A percentile compares a stretch with the other conserved stretches of the same genome.
Evolutionary conservation across 2,113 vertebrate genomes (phyloP).

Genomic region (Corapipo altera): DNA sequence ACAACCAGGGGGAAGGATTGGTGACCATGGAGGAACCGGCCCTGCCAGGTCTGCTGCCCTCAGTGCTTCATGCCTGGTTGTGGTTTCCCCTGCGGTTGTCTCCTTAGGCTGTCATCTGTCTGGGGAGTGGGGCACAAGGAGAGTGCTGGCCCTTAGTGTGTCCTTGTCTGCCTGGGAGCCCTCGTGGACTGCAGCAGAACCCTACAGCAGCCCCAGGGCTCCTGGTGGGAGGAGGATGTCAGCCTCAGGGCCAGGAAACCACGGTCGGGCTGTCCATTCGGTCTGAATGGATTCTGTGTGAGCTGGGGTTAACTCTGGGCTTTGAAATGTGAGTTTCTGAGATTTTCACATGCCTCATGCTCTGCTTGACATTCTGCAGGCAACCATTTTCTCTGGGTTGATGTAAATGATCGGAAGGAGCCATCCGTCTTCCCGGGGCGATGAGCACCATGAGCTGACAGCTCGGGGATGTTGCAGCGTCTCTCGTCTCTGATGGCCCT

Average conservation of each 20-base stretch:
- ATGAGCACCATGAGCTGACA: slow-evolving; percentile 4
- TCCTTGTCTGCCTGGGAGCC: neutral
- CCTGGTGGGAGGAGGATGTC: neutral
- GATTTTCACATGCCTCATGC: neutral
- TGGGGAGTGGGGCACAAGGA: neutral
- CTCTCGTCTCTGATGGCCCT: neutral
- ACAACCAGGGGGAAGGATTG: accelerated
- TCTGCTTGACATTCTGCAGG: slow-evolving; percentile 25
- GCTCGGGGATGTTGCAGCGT: neutral
- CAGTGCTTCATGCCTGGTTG: neutral
- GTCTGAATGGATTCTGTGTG: neutral
- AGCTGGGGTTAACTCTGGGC: neutral
- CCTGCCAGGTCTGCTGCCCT: neutral
- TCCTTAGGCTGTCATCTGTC: neutral
- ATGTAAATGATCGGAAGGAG: neutral
- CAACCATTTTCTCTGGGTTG: neutral
- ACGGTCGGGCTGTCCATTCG: accelerated
- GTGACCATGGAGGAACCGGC: accelerated
- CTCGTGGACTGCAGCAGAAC: neutral
- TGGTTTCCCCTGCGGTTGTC: neutral
- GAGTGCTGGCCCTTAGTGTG: accelerated
- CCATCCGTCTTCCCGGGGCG: neutral
- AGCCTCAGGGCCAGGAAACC: neutral
- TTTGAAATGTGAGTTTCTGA: neutral
- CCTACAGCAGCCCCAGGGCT: neutral